Evolutionary conservation across 2,888 invertebrate genomes (phyloP), one percentile per base, ranked within the genome.

Genomic region (Lochmaea crataegi): DNA sequence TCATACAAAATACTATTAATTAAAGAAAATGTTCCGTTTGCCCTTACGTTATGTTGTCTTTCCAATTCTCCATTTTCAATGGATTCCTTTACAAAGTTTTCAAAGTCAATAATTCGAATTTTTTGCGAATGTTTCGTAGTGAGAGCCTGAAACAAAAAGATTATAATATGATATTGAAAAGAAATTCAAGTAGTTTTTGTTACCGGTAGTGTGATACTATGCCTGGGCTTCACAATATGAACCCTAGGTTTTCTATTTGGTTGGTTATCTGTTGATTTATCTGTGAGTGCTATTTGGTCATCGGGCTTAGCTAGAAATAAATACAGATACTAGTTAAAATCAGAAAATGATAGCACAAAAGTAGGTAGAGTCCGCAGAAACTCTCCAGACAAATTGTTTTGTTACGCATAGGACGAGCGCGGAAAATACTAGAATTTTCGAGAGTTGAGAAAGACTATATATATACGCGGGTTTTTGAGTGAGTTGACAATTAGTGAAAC

Each of bases 81-180:
- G 1, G 85, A 81, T 10, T 78, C 72, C 74, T 82, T 86, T 0
- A 88, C 86, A 73, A 87, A 87, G 42, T 82, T 79, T 73, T 86
- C 85, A 65, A 87, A 86, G 48, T 87, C 84, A 51, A 78, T 79
- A 2, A 87, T 81, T 72, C 83, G 84, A 0, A 86, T 76, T 7
- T 80, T 78, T 58, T 79, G 79, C 6, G 78, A 76, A 63, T 77
- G 66, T 22, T 56, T 61, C 3, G 71, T 70, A 48, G 70, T 64
- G 64, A 75, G 38, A 48, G 71, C 66, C 56, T 64, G 6, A 67
- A 45, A 56, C 51, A 14, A 41, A 48, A 22, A 38, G 1, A n/a
- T n/a, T 22, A n/a, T n/a, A n/a, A n/a, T 11, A 65, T 26, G 53
- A 12, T 22, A 32, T 12, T 18, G 16, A 1, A 16, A 14, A 42